phyloP scores from a whole-genome alignment of 1,140 invertebrate genomes.

The Drosophila rufa region DNA sequence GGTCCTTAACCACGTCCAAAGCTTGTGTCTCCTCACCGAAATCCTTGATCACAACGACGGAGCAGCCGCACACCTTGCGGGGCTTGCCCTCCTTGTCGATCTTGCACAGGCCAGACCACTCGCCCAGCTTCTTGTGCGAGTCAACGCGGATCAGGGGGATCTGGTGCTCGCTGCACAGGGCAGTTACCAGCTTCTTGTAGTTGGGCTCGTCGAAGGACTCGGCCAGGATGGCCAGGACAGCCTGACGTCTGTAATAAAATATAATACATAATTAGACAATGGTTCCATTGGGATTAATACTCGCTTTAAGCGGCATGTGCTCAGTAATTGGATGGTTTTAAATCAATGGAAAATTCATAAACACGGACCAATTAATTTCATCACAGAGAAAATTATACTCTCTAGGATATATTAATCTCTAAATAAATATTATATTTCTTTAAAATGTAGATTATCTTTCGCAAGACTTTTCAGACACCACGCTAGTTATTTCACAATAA shows the following conservation, averaged over 20 bases:
- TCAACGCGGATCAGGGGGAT: slow-evolving; percentile 98
- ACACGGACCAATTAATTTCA: slow-evolving; percentile 83
- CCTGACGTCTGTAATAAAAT: slow-evolving; percentile 90
- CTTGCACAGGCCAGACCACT: slow-evolving; percentile 99
- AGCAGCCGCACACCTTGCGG: slow-evolving; percentile 99
- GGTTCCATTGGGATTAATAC: no score
- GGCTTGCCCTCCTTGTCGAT: slow-evolving; percentile 99
- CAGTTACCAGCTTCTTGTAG: slow-evolving; percentile 99
- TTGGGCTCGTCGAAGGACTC: slow-evolving; percentile 99
- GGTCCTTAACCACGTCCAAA: slow-evolving; percentile 96
- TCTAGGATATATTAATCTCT: no score
- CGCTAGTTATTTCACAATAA: background rate
- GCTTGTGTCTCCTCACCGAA: slow-evolving; percentile 98
- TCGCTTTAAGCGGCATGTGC: background rate
- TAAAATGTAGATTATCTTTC: no score
- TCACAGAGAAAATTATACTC: slow-evolving; percentile 25
- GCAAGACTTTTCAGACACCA: background rate
- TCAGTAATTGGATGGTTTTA: slow-evolving; percentile 75
- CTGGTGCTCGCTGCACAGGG: slow-evolving; percentile 98
- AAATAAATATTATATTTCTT: no score
- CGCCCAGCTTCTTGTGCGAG: slow-evolving; percentile 99
- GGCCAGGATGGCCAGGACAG: slow-evolving; percentile 97
- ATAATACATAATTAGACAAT: background rate
- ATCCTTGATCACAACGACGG: slow-evolving; percentile 99
- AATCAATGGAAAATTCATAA: slow-evolving; percentile 83